phyloP scores from a whole-genome alignment of 2,797 vertebrate genomes.

The Hemibagrus guttatus region DNA sequence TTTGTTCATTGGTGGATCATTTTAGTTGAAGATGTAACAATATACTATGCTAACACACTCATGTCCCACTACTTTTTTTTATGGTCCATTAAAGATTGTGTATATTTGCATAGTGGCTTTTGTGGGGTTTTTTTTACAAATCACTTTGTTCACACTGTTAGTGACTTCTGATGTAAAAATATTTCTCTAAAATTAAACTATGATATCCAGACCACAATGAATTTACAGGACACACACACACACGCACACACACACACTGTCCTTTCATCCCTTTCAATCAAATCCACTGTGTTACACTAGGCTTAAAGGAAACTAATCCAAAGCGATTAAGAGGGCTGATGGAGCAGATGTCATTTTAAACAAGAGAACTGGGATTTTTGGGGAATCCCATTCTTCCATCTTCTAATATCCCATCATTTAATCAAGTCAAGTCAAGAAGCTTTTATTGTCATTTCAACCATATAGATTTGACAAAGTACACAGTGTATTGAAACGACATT shows the following conservation, averaged over 20 bases:
- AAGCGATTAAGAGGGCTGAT: conserved; percentile 39
- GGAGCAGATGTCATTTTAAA: conserved; percentile 35
- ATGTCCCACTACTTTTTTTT: background rate
- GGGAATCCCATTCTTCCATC: conserved; percentile 22
- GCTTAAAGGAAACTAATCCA: conserved; percentile 15
- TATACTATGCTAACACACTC: background rate
- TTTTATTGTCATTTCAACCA: too few relatives aligned
- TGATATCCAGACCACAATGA: background rate
- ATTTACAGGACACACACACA: background rate
- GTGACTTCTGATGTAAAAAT: background rate
- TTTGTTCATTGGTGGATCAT: background rate
- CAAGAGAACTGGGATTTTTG: conserved; percentile 26
- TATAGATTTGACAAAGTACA: too few relatives aligned
- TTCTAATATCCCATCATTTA: background rate
- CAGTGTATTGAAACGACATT: too few relatives aligned
- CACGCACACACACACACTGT: conserved; percentile 19
- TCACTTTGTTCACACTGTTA: background rate
- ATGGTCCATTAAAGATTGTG: background rate
- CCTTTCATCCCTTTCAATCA: conserved; percentile 25
- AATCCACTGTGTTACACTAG: conserved; percentile 35
- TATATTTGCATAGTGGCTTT: background rate
- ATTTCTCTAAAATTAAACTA: background rate
- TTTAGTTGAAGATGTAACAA: background rate
- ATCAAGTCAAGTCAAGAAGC: background rate
- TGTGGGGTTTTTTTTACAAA: background rate